phyloP scores from a whole-genome alignment of 2,888 invertebrate genomes.

The Drosophila mercatorum region DNA sequence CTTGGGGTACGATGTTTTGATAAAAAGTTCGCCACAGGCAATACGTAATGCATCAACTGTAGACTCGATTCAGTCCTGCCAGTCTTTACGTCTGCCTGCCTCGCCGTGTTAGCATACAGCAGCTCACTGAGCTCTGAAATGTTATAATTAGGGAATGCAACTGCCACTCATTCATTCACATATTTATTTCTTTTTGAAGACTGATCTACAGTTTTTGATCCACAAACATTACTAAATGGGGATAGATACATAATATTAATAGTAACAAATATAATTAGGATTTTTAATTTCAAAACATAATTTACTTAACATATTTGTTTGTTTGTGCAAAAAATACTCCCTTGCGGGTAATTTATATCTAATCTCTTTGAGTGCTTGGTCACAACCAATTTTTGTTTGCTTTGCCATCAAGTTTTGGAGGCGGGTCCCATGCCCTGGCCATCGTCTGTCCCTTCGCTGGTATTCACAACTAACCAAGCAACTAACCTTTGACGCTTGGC shows the following conservation, averaged over 20 bases:
- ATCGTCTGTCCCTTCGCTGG: constrained; percentile 10
- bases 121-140: not conserved
- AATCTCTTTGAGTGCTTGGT: constrained; percentile 50
- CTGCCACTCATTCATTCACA: not conserved
- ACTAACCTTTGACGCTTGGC: constrained; percentile 38
- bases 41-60: not conserved
- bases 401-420: constrained; percentile 8
- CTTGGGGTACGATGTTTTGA: not conserved
- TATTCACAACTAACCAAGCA: constrained; percentile 14
- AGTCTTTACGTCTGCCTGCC: too few relatives aligned
- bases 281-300: not conserved
- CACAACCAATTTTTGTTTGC: not conserved
- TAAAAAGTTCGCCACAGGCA: not conserved
- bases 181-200: not conserved
- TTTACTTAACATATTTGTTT: constrained; percentile 5
- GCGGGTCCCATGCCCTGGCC: constrained; percentile 4
- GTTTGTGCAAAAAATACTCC: not conserved
- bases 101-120: not conserved
- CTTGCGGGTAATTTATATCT: not conserved
- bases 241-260: too few relatives aligned
- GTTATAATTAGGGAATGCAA: not conserved
- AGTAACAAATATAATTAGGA: too few relatives aligned
- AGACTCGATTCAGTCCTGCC: too few relatives aligned
- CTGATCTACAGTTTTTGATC: too few relatives aligned
- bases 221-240: too few relatives aligned